phyloP scores from a whole-genome alignment of 2,797 vertebrate genomes.

The Tinamus major region DNA sequence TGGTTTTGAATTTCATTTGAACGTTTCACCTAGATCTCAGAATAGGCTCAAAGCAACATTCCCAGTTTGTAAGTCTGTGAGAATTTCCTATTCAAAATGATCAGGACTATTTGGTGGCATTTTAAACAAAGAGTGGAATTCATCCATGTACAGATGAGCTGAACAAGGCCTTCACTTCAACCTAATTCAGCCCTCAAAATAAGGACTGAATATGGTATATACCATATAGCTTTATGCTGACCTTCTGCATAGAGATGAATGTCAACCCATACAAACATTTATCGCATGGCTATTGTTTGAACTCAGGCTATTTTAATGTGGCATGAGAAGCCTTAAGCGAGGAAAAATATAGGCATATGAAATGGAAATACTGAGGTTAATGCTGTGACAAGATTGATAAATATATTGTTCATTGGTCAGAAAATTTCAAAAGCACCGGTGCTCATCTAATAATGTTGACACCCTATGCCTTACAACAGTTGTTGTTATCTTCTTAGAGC shows the following conservation, averaged over 20 bases:
- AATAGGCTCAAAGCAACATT: conserved; percentile 74
- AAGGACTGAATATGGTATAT: not conserved
- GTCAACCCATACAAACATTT: not conserved
- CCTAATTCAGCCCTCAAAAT: conserved; percentile 23
- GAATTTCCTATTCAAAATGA: conserved; percentile 72
- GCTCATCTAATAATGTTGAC: not conserved
- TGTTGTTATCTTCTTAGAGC: not conserved
- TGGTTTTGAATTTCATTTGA: conserved; percentile 61
- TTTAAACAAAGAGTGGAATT: conserved; percentile 36
- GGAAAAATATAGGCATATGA: not conserved
- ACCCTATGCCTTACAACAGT: not conserved
- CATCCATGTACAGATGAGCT: not conserved
- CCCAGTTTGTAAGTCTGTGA: conserved; percentile 66
- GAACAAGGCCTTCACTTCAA: conserved; percentile 25
- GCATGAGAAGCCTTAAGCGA: not conserved
- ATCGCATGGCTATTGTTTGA: not conserved
- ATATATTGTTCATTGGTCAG: not conserved
- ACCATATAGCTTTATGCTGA: not conserved
- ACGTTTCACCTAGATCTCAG: conserved; percentile 55
- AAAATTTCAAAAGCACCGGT: not conserved
- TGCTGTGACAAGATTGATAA: not conserved
- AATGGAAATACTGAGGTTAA: conserved; percentile 16
- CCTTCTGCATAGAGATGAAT: not conserved
- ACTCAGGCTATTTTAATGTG: not conserved
- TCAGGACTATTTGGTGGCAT: conserved; percentile 59